A percentile compares a stretch with the other conserved stretches of the same genome.
These are phyloP conservation scores for Drosophila auraria DNA, from an alignment of 1,140 invertebrate species.

Conservation along the genomic window DNA sequence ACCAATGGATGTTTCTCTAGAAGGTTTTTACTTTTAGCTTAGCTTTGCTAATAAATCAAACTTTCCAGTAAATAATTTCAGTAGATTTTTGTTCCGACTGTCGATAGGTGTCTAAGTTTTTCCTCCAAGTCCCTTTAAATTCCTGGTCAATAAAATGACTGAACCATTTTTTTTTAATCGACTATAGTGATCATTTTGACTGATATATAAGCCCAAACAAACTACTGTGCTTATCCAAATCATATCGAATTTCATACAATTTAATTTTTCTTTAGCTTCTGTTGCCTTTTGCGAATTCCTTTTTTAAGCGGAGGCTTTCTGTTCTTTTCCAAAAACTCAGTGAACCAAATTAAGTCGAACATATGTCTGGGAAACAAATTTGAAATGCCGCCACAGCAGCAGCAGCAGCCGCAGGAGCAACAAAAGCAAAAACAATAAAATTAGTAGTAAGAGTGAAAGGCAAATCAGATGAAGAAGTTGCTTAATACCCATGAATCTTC, in stretches of 20 bases:
- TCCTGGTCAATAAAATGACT: neutral
- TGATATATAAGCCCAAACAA: conserved; percentile 36
- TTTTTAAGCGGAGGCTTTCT: conserved; percentile 6
- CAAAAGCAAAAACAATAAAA: conserved; percentile 39
- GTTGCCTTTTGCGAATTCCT: conserved; percentile 43
- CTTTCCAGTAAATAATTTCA: neutral
- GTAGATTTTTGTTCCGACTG: neutral
- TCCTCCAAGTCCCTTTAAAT: neutral
- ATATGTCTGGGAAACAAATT: conserved; percentile 61
- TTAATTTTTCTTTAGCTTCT: conserved; percentile 65
- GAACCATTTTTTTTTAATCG: neutral
- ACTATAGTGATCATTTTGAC: conserved; percentile 18
- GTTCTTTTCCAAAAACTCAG: conserved; percentile 51
- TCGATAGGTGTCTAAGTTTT: neutral
- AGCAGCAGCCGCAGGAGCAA: neutral
- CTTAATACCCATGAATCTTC: conserved; percentile 74
- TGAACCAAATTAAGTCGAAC: conserved; percentile 77
- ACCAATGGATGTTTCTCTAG: no score
- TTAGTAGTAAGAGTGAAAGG: conserved; percentile 78
- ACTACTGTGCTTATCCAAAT: conserved; percentile 47
- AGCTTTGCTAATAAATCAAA: no score
- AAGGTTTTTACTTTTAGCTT: no score
- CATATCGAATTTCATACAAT: conserved; percentile 68
- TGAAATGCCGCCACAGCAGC: conserved; percentile 61
- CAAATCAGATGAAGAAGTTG: conserved; percentile 69